Conservation (phyloP, 2,113 vertebrate species). For the Anser cygnoides region DNA sequence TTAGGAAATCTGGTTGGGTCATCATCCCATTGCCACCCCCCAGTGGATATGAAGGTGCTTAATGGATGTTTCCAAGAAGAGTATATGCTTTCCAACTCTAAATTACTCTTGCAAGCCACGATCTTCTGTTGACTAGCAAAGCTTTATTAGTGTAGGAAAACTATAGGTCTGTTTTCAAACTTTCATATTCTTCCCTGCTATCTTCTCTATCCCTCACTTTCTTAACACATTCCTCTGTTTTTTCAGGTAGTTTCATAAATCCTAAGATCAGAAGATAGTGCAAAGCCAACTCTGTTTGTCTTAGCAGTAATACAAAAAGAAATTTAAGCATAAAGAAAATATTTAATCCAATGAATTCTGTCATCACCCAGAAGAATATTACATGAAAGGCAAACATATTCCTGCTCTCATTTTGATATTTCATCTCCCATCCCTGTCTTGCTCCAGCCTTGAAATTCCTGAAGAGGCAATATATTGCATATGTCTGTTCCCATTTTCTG, state of each 20-base stretch:
- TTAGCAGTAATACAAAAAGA: neutral
- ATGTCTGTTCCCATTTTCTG: neutral
- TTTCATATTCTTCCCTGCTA: neutral
- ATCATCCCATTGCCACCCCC: neutral
- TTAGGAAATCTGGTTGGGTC: neutral
- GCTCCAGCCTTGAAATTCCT: constrained; percentile 5
- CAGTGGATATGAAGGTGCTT: neutral
- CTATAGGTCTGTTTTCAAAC: neutral
- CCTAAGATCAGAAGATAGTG: neutral
- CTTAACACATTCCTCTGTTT: neutral
- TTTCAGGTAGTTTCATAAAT: neutral
- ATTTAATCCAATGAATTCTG: neutral
- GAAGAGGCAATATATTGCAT: neutral
- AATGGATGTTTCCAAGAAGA: neutral
- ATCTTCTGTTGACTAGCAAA: neutral
- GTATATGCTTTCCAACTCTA: neutral
- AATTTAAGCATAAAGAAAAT: neutral
- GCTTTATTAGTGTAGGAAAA: neutral
- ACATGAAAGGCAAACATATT: neutral
- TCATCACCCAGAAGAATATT: neutral
- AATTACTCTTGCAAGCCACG: neutral
- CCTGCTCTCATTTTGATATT: neutral
- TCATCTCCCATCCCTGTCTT: neutral
- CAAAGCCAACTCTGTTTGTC: neutral
- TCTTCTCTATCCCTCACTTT: neutral